These are phyloP conservation scores for Anarhynchus alexandrinus DNA, from an alignment of 2,113 vertebrate genomes.

Conservation along the genomic window DNA sequence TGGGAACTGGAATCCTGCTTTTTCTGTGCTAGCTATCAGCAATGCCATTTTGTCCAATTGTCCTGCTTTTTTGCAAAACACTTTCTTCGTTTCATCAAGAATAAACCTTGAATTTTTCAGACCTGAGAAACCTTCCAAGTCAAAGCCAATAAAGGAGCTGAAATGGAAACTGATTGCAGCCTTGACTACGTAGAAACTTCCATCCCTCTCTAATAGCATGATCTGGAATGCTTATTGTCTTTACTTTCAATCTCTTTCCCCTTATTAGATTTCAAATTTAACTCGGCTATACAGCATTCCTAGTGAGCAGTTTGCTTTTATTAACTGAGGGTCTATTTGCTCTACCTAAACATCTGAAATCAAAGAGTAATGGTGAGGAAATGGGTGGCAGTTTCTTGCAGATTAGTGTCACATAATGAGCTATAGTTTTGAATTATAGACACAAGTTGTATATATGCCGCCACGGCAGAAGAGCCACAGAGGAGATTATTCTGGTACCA, in stretches of 20 bases:
- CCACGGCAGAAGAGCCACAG: not conserved
- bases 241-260: not conserved
- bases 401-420: not conserved
- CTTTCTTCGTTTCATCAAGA: not conserved
- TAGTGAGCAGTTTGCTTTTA: not conserved
- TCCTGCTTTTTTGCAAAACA: not conserved
- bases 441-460: not conserved
- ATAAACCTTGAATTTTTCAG: not conserved
- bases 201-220: not conserved
- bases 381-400: not conserved
- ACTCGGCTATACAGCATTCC: not conserved
- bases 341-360: slow-evolving; percentile 6
- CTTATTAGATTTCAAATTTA: not conserved
- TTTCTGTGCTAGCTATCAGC: not conserved
- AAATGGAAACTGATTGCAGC: slow-evolving; percentile 6
- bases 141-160: not conserved
- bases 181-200: not conserved
- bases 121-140: not conserved
- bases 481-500: not conserved
- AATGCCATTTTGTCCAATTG: not conserved
- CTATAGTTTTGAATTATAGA: not conserved
- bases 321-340: not conserved
- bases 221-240: slow-evolving; percentile 9
- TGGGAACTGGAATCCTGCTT: not conserved
- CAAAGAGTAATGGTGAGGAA: not conserved